A percentile compares a stretch with the other conserved stretches of the same genome.
These are phyloP conservation scores for Holcopasites calliopsidis DNA, from an alignment of 1,140 invertebrate species.

Conservation along the genomic window DNA sequence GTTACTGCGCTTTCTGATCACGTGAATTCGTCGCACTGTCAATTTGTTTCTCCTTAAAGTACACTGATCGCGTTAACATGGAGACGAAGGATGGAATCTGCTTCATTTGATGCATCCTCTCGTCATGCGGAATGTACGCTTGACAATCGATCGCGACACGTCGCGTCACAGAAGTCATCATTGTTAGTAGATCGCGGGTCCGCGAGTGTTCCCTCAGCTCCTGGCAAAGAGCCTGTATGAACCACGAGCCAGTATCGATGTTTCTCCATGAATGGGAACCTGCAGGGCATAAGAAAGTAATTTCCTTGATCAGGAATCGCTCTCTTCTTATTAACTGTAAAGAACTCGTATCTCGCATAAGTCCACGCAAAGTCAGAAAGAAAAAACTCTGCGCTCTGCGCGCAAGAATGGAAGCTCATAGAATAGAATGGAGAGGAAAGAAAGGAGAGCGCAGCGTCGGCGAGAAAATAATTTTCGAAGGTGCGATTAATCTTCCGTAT, in stretches of 20 bases:
- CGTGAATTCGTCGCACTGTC: background rate
- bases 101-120: conserved; percentile 84
- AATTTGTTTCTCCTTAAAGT: conserved; percentile 58
- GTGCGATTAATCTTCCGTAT: conserved; percentile 15
- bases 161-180: conserved; percentile 84
- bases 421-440: background rate
- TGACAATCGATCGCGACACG: conserved; percentile 84
- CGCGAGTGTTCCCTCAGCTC: conserved; percentile 79
- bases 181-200: conserved; percentile 82
- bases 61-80: conserved; percentile 84
- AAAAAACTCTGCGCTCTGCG: background rate
- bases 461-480: conserved; percentile 17
- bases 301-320: conserved; percentile 18
- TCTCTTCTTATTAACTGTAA: no score
- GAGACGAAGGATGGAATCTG: conserved; percentile 87
- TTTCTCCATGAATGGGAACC: conserved; percentile 88
- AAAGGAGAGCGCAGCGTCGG: background rate
- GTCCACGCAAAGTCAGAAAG: no score
- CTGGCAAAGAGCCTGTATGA: conserved; percentile 85
- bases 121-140: conserved; percentile 80
- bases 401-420: background rate
- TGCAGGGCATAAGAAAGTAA: conserved; percentile 57
- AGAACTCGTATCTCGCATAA: no score
- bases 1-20: background rate
- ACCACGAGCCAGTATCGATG: conserved; percentile 86